Conservation (phyloP, 2,797 vertebrate genomes). For the Telmatherina bonti region DNA sequence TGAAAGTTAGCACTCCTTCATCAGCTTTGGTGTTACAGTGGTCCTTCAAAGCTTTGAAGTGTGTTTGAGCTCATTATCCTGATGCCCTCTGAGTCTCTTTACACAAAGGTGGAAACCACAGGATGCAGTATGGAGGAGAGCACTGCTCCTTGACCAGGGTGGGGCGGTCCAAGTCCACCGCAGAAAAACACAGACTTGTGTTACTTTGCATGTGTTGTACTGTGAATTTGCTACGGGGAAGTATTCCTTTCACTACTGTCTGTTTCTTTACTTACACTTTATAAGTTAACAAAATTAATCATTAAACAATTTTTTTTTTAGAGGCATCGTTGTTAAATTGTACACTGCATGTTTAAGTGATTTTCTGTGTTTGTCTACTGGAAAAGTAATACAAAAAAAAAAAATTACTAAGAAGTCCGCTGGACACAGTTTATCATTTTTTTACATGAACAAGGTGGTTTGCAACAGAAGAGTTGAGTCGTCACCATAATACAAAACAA, state of each 20-base stretch:
- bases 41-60: slow-evolving; percentile 12
- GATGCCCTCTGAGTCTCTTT: neutral
- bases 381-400: too few relatives aligned
- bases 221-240: neutral
- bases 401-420: too few relatives aligned
- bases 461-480: too few relatives aligned
- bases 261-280: too few relatives aligned
- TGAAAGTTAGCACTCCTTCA: slow-evolving; percentile 3
- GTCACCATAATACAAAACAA: too few relatives aligned
- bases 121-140: neutral
- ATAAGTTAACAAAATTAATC: too few relatives aligned
- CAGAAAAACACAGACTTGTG: neutral
- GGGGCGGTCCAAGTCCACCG: neutral
- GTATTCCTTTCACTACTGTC: neutral
- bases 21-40: slow-evolving; percentile 1
- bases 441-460: too few relatives aligned
- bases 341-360: too few relatives aligned
- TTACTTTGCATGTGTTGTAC: neutral
- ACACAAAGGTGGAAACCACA: slow-evolving; percentile 4
- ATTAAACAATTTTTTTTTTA: too few relatives aligned
- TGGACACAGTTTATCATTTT: too few relatives aligned
- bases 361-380: too few relatives aligned
- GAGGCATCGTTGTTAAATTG: too few relatives aligned
- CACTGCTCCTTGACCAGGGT: neutral
- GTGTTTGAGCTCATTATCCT: slow-evolving; percentile 12